phyloP scores from a whole-genome alignment of 1,140 invertebrate species.

The fruit fly (Drosophila melanogaster) region Release_6_plus_ISO1_MT NT_037436.4:1323001-1323500 shows the following conservation, averaged over 20 bases:
- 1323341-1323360: too few species aligned
- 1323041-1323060: neutral
- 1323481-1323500: constrained; percentile 38
- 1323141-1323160: constrained; percentile 52
- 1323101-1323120: constrained; percentile 13
- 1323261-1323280: neutral
- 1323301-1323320: neutral
- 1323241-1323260: neutral
- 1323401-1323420: constrained; percentile 4
- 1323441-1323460: constrained; percentile 12
- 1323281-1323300: neutral
- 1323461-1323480: constrained; percentile 42
- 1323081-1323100: constrained; percentile 19
- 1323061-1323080: constrained; percentile 25
- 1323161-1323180: constrained; percentile 64
- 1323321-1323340: neutral
- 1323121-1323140: constrained; percentile 13
- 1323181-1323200: constrained; percentile 31
- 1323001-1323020: constrained; percentile 38
- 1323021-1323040: constrained; percentile 48
- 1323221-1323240: neutral
- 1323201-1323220: constrained; percentile 15
- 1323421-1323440: constrained; percentile 26
- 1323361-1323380: too few species aligned
- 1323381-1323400: neutral